Evolutionary conservation across 2,888 invertebrate species (phyloP).

Genomic region (Orthosia gracilis): DNA sequence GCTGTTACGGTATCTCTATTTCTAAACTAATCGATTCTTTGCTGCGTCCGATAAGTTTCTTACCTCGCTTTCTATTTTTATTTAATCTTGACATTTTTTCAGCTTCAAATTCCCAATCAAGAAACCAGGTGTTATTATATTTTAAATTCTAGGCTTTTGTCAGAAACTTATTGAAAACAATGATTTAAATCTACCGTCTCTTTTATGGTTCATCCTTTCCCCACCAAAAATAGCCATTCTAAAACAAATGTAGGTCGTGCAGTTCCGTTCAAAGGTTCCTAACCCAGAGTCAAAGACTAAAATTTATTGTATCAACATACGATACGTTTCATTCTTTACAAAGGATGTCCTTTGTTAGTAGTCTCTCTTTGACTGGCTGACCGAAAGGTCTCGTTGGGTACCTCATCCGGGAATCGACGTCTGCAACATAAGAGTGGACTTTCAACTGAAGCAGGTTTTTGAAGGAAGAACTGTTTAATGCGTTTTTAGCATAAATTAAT

Average conservation of each 20-base stretch:
- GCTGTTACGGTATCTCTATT: too few relatives aligned
- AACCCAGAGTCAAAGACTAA: slow-evolving; percentile 8
- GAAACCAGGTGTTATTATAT: not conserved
- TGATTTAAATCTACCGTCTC: rapidly evolving
- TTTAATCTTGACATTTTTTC: not conserved
- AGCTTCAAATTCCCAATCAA: not conserved
- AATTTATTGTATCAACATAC: slow-evolving; percentile 27
- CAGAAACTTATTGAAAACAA: not conserved
- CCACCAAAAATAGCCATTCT: not conserved
- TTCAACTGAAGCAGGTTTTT: not conserved
- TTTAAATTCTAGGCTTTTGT: not conserved
- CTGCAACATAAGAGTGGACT: not conserved
- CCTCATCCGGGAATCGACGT: slow-evolving; percentile 15
- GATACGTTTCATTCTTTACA: slow-evolving; percentile 22
- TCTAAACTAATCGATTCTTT: too few relatives aligned
- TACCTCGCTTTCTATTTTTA: too few relatives aligned
- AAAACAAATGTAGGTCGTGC: not conserved
- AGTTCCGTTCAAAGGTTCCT: slow-evolving; percentile 4
- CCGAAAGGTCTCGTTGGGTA: slow-evolving; percentile 10
- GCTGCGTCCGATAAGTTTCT: too few relatives aligned
- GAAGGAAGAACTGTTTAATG: too few relatives aligned
- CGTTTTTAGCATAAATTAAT: too few relatives aligned
- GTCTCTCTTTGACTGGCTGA: slow-evolving; percentile 39
- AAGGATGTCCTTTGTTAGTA: slow-evolving; percentile 32
- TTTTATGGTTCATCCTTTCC: rapidly evolving